Base-by-base conservation (phyloP, 1,140 invertebrate species). In the Probaryconus sp. region DNA sequence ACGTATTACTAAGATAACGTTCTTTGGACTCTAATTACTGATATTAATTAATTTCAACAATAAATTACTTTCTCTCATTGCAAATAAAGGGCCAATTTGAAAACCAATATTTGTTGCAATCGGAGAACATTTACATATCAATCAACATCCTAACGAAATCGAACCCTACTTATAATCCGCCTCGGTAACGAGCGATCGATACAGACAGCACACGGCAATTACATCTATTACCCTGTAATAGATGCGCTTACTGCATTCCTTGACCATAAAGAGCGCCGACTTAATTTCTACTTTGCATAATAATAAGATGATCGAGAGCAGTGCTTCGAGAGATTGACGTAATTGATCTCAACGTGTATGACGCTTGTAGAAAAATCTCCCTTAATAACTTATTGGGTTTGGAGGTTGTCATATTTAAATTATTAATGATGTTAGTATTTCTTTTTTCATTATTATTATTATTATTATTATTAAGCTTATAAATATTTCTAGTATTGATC, bases 201-300 rank as follows among this genome's bases (percentile, higher is more conserved):
- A 67, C 55, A 48, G 55, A 67, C 61, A 47, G 40, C 33, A 37
- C 24, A 61, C 47, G 61, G 55, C 70, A 73, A 73, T 73, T 61
- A 67, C 70, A 73, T 43, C 61, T 60, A 73, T 73, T 73, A 67
- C 61, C 45, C 33, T 20, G 43, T 73, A 73, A 65, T 65, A 45
- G 37, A 65, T 65, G 47, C 53, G 43, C 61, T 45, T 6, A 28
- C 20, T 48, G 10, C 53, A 42, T 56, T 67, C 63, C 35, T 50
- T 38, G 0, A 26, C 30, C 35, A 47, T 26, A 60, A 60, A 58
- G 53, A 72, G 28, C 31, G 43, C 40, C 33, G 42, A 18, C 48
- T 61, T 55, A 55, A 65, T 65, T 65, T 55, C 48, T 61, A 38
- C 20, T 61, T 71, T 71, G 40, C 51, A 71, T 71, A 63, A 42